These are phyloP conservation scores for Orius insidiosus DNA, from an alignment of 1,140 invertebrate genomes.

Conservation along the genomic window DNA sequence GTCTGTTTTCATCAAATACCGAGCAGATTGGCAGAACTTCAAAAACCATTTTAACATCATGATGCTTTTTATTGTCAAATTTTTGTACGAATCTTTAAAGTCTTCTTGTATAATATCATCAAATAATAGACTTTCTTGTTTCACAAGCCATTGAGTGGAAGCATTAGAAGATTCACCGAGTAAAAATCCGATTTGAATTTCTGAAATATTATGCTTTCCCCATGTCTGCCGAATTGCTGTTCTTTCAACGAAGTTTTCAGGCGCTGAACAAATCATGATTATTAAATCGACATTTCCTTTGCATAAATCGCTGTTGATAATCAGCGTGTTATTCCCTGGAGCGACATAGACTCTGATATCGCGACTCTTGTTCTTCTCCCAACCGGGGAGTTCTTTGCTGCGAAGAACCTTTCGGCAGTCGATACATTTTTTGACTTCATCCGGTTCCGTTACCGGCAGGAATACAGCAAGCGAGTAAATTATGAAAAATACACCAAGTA, in stretches of 20 bases:
- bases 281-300: constrained; percentile 31
- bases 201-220: constrained; percentile 28
- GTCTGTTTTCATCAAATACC: constrained; percentile 63
- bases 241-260: constrained; percentile 43
- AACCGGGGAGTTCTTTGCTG: constrained; percentile 28
- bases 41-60: no score
- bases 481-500: no score
- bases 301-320: constrained; percentile 45
- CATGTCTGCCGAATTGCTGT: constrained; percentile 63
- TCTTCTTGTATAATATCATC: no score
- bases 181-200: constrained; percentile 33
- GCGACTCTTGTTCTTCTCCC: constrained; percentile 50
- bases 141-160: constrained; percentile 18
- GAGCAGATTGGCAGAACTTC: constrained; percentile 26
- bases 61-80: no score
- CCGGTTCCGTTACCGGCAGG: no score
- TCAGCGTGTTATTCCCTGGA: constrained; percentile 45
- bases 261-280: constrained; percentile 56
- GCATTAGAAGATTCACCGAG: constrained; percentile 35
- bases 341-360: constrained; percentile 49
- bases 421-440: no score
- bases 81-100: no score
- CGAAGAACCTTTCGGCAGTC: background rate
- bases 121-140: no score
- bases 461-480: no score